Conservation (phyloP, 2,888 invertebrate genomes). For the Platycheirus albimanus region DNA sequence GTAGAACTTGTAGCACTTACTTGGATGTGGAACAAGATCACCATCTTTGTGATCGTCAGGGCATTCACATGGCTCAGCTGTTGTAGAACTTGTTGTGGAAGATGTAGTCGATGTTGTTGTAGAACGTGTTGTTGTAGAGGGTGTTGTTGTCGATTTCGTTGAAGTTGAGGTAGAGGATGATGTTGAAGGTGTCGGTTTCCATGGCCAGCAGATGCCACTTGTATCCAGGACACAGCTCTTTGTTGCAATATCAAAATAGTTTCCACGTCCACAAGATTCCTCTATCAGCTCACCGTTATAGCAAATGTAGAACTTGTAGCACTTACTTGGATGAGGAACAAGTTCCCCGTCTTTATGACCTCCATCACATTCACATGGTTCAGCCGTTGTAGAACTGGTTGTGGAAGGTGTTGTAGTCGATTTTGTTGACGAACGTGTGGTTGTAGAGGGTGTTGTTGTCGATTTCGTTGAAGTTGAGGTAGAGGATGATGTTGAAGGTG, state of each 20-base stretch:
- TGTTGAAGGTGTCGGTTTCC: not conserved
- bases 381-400: not conserved
- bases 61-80: conserved; percentile 72
- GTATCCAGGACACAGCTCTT: conserved; percentile 76
- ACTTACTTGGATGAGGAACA: conserved; percentile 76
- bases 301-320: conserved; percentile 77
- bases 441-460: conserved; percentile 47
- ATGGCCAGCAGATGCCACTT: conserved; percentile 29
- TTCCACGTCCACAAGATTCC: conserved; percentile 76
- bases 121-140: conserved; percentile 2
- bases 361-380: conserved; percentile 75
- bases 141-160: not conserved
- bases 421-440: not conserved
- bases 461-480: not conserved
- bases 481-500: conserved; percentile 27
- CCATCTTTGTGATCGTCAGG: conserved; percentile 74
- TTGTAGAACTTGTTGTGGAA: not conserved
- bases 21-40: conserved; percentile 66
- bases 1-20: conserved; percentile 76
- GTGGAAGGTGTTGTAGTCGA: not conserved
- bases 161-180: not conserved
- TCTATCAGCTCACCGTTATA: conserved; percentile 74
- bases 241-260: conserved; percentile 74
- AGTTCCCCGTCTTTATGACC: conserved; percentile 75
- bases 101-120: conserved; percentile 6